phyloP scores from a whole-genome alignment of 2,797 vertebrate genomes.

The Gallinago nigripennis region DNA sequence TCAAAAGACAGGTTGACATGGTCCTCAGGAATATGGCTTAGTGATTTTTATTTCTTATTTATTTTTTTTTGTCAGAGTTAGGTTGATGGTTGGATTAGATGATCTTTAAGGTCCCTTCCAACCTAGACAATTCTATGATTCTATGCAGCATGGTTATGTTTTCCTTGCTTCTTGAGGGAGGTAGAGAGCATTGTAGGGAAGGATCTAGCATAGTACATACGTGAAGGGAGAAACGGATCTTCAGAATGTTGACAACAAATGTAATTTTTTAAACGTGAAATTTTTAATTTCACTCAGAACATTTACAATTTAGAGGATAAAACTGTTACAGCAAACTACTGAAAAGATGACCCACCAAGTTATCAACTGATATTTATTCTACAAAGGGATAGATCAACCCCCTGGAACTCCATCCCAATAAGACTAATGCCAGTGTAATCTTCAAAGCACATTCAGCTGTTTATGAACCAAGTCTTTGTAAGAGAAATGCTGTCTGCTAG shows the following conservation, averaged over 20 bases:
- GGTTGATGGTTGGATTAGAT: no score
- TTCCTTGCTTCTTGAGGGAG: not conserved
- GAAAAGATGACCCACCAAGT: not conserved
- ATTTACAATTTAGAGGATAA: not conserved
- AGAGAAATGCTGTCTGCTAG: not conserved
- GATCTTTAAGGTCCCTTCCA: no score
- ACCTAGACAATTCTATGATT: no score
- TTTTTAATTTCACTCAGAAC: not conserved
- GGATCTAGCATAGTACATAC: not conserved
- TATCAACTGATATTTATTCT: not conserved
- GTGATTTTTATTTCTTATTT: no score
- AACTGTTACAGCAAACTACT: not conserved
- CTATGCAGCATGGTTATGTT: not conserved
- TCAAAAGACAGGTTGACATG: no score
- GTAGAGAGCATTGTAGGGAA: not conserved
- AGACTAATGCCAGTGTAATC: not conserved
- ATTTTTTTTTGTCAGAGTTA: no score
- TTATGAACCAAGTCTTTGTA: not conserved
- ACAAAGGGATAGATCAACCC: not conserved
- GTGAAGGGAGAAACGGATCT: not conserved
- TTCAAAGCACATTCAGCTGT: not conserved
- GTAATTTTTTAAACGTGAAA: not conserved
- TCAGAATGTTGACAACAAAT: not conserved
- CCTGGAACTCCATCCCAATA: fast-evolving
- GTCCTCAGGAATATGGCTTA: no score